Evolutionary conservation across 2,888 invertebrate species (phyloP).

Genomic region (Amphipoea oculea): DNA sequence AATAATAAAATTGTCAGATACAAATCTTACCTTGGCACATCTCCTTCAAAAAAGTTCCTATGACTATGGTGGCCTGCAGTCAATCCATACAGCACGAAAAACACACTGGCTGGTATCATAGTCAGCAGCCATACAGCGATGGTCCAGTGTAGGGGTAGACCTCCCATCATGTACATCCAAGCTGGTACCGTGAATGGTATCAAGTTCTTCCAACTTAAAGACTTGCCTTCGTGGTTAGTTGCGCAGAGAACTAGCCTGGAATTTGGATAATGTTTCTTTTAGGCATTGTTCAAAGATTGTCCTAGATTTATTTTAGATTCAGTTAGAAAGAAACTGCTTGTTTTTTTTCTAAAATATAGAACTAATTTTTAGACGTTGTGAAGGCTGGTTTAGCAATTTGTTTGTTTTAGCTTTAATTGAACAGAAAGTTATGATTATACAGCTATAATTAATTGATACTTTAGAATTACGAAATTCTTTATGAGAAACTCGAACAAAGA

Average conservation of each 20-base stretch:
- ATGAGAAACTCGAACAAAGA: not conserved
- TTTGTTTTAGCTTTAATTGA: not conserved
- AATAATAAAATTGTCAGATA: not conserved
- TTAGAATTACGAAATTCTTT: not conserved
- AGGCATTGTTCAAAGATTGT: not conserved
- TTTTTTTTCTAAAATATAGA: not conserved
- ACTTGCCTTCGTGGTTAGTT: conserved; percentile 75
- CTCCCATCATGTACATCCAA: conserved; percentile 84
- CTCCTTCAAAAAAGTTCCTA: conserved; percentile 95
- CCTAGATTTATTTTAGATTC: not conserved
- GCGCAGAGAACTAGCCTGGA: conserved; percentile 73
- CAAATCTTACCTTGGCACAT: conserved; percentile 91
- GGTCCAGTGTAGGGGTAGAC: conserved; percentile 78
- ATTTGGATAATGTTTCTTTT: conserved; percentile 19
- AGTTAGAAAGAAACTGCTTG: not conserved
- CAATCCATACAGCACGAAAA: conserved; percentile 92
- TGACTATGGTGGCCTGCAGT: conserved; percentile 96
- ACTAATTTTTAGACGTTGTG: not conserved
- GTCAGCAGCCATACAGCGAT: conserved; percentile 90
- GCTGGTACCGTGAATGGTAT: conserved; percentile 82
- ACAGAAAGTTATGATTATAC: not conserved
- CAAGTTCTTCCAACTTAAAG: conserved; percentile 73
- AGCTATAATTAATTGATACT: not conserved
- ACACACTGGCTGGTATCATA: conserved; percentile 89
- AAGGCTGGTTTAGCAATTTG: not conserved